Percentiles rank a stretch among this genome's conserved stretches.
These are phyloP conservation scores for Halcyon smyrnensis DNA, from an alignment of 2,797 vertebrate species.

Conservation along the genomic window DNA sequence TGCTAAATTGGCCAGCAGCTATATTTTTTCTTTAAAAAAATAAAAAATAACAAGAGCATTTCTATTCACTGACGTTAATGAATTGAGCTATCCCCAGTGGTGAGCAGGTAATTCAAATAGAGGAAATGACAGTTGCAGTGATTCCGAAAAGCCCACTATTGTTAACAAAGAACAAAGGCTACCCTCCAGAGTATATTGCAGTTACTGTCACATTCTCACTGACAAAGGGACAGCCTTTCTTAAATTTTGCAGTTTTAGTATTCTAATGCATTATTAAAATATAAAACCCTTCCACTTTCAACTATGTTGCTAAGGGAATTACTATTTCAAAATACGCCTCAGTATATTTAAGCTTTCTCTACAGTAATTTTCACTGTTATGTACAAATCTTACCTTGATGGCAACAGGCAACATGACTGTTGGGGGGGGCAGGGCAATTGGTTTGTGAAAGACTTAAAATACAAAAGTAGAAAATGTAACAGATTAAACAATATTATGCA, in stretches of 20 bases:
- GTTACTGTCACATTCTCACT: constrained; percentile 48
- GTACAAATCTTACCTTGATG: background rate
- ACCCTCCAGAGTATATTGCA: constrained; percentile 43
- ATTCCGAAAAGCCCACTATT: constrained; percentile 8
- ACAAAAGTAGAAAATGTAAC: background rate
- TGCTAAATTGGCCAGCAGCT: background rate
- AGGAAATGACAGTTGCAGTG: background rate
- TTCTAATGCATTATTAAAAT: constrained; percentile 62
- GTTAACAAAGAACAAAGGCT: constrained; percentile 58
- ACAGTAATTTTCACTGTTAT: background rate
- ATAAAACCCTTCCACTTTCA: background rate
- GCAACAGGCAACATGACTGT: background rate
- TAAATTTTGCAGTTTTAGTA: constrained; percentile 57
- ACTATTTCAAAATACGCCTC: constrained; percentile 43
- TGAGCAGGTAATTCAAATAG: background rate
- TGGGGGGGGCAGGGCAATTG: background rate
- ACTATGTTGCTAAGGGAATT: constrained; percentile 35
- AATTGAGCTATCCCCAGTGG: constrained; percentile 32
- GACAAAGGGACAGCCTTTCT: constrained; percentile 56
- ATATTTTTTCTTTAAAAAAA: background rate
- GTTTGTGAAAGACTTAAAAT: constrained; percentile 8
- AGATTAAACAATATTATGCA: background rate
- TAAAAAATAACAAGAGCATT: background rate
- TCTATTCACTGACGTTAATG: constrained; percentile 24
- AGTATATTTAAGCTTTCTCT: constrained; percentile 54